A percentile compares a stretch with the other conserved stretches of the same genome.
Conservation (phyloP, 2,888 invertebrate genomes). For the Caenorhabditis zanzibari region DNA sequence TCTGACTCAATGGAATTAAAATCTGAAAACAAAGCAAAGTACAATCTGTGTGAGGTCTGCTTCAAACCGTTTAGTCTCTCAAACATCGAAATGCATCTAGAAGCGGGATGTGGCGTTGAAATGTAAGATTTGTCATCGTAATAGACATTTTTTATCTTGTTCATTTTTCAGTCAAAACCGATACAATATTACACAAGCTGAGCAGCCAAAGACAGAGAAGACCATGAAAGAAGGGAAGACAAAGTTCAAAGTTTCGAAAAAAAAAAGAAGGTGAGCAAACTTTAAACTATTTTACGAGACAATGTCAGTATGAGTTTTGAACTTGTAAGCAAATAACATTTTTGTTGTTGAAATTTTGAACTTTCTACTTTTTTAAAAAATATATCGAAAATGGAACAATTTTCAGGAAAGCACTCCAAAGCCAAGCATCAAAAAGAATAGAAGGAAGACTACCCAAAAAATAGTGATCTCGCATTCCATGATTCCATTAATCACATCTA, state of each 20-base stretch:
- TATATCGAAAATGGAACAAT: not conserved
- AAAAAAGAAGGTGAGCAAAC: not conserved
- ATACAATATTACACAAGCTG: not conserved
- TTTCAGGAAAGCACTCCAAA: not conserved
- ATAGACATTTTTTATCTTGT: not conserved
- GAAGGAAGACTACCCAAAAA: not conserved
- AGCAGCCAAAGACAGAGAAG: not conserved
- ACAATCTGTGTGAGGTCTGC: slow-evolving; percentile 57
- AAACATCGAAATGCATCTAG: slow-evolving; percentile 60
- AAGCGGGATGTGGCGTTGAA: slow-evolving; percentile 57
- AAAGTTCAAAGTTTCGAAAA: slow-evolving; percentile 11
- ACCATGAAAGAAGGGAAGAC: too few species aligned
- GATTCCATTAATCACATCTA: not conserved
- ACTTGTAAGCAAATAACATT: not conserved
- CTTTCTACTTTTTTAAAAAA: not conserved
- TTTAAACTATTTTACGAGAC: too few species aligned
- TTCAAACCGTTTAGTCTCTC: slow-evolving; percentile 45
- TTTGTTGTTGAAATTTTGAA: not conserved
- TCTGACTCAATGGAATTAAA: not conserved
- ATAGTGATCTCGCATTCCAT: not conserved
- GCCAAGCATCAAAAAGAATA: not conserved
- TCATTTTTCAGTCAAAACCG: not conserved
- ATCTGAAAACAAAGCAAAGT: slow-evolving; percentile 4
- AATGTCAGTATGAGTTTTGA: too few species aligned
- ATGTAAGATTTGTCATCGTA: slow-evolving; percentile 39